Conservation (phyloP, 2,888 invertebrate genomes). For the Galeopsomyia nigrocyanea region DNA sequence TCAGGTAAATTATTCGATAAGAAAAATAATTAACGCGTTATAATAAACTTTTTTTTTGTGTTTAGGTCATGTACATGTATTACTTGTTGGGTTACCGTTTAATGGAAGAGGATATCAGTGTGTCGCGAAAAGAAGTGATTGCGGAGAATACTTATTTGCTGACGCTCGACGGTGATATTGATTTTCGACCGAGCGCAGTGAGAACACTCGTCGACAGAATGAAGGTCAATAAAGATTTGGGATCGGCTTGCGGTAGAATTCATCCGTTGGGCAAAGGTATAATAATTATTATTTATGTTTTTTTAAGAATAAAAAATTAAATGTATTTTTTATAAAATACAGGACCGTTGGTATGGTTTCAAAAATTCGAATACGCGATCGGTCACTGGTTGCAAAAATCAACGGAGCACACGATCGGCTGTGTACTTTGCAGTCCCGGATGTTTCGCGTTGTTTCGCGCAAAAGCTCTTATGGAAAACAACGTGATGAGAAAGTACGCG, state of each 20-base stretch:
- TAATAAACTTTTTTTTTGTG: not conserved
- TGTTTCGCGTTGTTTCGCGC: slow-evolving; percentile 93
- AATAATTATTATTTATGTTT: slow-evolving; percentile 16
- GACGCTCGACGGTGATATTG: slow-evolving; percentile 90
- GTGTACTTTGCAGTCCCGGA: slow-evolving; percentile 92
- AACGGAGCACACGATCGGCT: slow-evolving; percentile 90
- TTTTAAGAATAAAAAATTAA: slow-evolving; percentile 53
- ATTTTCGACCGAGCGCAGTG: slow-evolving; percentile 86
- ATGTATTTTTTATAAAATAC: too few species aligned
- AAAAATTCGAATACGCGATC: slow-evolving; percentile 91
- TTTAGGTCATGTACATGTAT: slow-evolving; percentile 92
- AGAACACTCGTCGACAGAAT: slow-evolving; percentile 85
- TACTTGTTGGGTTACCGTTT: slow-evolving; percentile 86
- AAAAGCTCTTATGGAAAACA: slow-evolving; percentile 90
- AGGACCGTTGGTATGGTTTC: slow-evolving; percentile 89
- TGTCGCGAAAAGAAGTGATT: slow-evolving; percentile 75
- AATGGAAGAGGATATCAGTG: slow-evolving; percentile 76
- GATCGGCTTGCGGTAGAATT: slow-evolving; percentile 91
- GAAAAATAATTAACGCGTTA: not conserved
- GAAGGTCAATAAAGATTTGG: slow-evolving; percentile 84
- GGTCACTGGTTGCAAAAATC: slow-evolving; percentile 95
- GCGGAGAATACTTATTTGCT: slow-evolving; percentile 87
- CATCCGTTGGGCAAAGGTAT: slow-evolving; percentile 82
- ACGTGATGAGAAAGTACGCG: slow-evolving; percentile 91
- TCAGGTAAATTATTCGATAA: slow-evolving; percentile 72